Conservation (phyloP, 2,888 invertebrate genomes). For the Alcis repandata region DNA sequence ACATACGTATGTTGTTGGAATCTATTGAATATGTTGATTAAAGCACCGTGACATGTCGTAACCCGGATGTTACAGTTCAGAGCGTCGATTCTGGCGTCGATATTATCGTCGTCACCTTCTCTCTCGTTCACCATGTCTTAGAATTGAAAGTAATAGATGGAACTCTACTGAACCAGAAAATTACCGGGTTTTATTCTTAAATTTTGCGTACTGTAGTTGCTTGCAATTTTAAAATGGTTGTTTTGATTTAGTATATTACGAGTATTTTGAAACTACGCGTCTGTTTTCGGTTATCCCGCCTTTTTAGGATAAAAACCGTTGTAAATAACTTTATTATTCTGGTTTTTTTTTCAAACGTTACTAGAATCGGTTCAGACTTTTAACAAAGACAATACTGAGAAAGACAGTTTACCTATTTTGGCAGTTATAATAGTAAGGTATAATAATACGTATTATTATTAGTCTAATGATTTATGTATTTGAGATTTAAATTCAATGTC, state of each 20-base stretch:
- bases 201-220: too few species aligned
- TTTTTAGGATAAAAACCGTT: too few species aligned
- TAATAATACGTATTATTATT: too few species aligned
- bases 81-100: background rate
- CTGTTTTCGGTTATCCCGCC: too few species aligned
- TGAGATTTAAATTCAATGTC: background rate
- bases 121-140: background rate
- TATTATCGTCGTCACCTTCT: background rate
- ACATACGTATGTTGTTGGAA: background rate
- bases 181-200: too few species aligned
- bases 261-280: too few species aligned
- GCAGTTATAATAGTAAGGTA: background rate
- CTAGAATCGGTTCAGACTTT: background rate
- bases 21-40: conserved; percentile 13
- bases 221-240: too few species aligned
- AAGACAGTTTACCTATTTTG: background rate
- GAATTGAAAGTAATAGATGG: background rate
- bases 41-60: conserved; percentile 3
- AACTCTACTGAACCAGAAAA: background rate
- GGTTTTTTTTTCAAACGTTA: too few species aligned
- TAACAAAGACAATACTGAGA: background rate
- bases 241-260: too few species aligned
- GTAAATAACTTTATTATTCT: too few species aligned
- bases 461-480: background rate
- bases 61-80: conserved; percentile 16